A percentile compares a stretch with the other conserved stretches of the same genome.
phyloP scores from a whole-genome alignment of 2,797 vertebrate species.

The Catharus ustulatus region DNA sequence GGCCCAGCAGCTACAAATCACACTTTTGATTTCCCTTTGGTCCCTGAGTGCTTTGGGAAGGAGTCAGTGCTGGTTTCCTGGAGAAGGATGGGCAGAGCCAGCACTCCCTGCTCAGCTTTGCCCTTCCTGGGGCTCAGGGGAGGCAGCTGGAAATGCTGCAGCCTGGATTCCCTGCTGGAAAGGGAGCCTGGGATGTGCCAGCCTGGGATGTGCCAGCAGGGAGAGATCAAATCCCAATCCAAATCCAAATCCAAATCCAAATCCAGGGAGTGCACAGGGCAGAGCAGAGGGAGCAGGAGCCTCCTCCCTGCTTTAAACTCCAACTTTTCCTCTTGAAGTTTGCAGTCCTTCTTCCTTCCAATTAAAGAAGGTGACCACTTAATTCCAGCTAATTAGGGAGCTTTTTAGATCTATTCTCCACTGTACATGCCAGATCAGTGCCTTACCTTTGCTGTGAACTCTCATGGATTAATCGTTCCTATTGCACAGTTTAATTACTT shows the following conservation, averaged over 20 bases:
- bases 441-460: slow-evolving; percentile 20
- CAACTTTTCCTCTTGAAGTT: neutral
- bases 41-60: neutral
- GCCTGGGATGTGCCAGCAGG: fast-evolving
- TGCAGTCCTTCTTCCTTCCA: neutral
- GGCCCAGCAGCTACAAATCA: neutral
- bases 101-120: neutral
- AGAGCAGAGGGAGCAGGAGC: neutral
- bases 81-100: neutral
- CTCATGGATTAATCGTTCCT: slow-evolving; percentile 39
- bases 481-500: slow-evolving; percentile 38
- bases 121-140: neutral
- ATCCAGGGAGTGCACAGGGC: fast-evolving
- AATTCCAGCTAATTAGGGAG: slow-evolving; percentile 43
- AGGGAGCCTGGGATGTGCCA: neutral
- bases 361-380: slow-evolving; percentile 21
- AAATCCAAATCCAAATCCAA: neutral
- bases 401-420: slow-evolving; percentile 15
- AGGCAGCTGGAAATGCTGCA: neutral
- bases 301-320: neutral
- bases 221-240: fast-evolving
- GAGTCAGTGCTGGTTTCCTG: neutral
- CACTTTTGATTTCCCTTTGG: neutral
- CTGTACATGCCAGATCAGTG: neutral
- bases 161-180: neutral